Evolutionary conservation across 2,113 vertebrate genomes (phyloP).

Genomic region (Thryonomys swinderianus): DNA sequence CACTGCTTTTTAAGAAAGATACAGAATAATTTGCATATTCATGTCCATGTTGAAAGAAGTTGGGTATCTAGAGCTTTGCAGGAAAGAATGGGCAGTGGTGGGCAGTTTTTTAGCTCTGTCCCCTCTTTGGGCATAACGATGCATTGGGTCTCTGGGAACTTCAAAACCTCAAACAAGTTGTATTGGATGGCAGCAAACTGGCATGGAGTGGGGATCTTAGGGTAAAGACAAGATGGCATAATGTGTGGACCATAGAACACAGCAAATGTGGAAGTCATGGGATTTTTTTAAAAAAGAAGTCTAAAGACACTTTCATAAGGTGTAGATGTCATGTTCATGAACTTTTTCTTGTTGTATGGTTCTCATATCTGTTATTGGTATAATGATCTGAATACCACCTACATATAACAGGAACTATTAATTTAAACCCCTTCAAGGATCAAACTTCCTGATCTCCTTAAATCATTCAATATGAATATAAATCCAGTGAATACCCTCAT

Average conservation of each 20-base stretch:
- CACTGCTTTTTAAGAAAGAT: neutral
- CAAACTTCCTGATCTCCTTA: conserved; percentile 58
- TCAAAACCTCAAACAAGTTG: neutral
- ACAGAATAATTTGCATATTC: neutral
- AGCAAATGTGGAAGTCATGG: neutral
- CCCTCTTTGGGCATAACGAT: neutral
- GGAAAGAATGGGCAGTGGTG: neutral
- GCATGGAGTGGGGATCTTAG: neutral
- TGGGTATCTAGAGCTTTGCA: neutral
- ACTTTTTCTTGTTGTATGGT: neutral
- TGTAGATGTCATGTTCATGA: neutral
- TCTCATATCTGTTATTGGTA: neutral
- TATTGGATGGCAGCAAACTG: neutral
- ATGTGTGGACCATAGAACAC: neutral
- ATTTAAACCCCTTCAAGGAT: conserved; percentile 16
- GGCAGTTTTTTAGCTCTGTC: neutral
- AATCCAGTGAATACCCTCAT: conserved; percentile 33
- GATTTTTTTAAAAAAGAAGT: neutral
- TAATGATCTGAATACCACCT: conserved; percentile 23
- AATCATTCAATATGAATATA: conserved; percentile 49
- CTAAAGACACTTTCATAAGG: neutral
- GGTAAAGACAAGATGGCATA: neutral
- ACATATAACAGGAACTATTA: neutral
- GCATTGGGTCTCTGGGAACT: neutral
- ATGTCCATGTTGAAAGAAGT: neutral